These are phyloP conservation scores for Hyposmocoma kahamanoa DNA, from an alignment of 1,140 invertebrate genomes.

Conservation along the genomic window DNA sequence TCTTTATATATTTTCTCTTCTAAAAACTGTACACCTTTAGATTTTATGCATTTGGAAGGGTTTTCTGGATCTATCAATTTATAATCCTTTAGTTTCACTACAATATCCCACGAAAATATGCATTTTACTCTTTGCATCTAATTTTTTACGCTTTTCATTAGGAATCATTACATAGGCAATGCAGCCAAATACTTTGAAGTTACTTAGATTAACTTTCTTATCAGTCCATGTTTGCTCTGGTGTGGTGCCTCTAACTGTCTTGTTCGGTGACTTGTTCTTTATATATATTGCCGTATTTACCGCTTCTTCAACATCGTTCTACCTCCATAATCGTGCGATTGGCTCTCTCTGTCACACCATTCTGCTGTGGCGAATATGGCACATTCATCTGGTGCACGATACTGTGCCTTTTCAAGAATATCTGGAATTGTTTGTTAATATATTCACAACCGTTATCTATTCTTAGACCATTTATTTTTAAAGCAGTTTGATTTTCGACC, in stretches of 20 bases:
- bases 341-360: constrained; percentile 26
- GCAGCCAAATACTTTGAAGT: constrained; percentile 60
- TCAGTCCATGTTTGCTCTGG: constrained; percentile 52
- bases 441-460: constrained; percentile 48
- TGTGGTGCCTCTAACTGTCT: constrained; percentile 21
- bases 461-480: constrained; percentile 24
- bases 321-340: constrained; percentile 15
- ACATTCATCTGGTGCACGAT: constrained; percentile 19
- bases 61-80: constrained; percentile 40
- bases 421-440: constrained; percentile 16
- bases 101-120: constrained; percentile 64
- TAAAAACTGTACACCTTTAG: constrained; percentile 39
- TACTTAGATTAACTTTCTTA: constrained; percentile 38
- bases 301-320: constrained; percentile 9
- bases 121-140: constrained; percentile 34
- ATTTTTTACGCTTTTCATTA: constrained; percentile 38
- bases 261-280: constrained; percentile 11
- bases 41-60: constrained; percentile 18
- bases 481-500: constrained; percentile 34
- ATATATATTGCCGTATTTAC: constrained; percentile 31
- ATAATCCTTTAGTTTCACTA: constrained; percentile 47
- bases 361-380: constrained; percentile 30
- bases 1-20: constrained; percentile 18
- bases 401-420: constrained; percentile 19
- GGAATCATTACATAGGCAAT: constrained; percentile 49